Evolutionary conservation across 2,113 vertebrate species (phyloP).

Genomic region (Chaetodon trifascialis): DNA sequence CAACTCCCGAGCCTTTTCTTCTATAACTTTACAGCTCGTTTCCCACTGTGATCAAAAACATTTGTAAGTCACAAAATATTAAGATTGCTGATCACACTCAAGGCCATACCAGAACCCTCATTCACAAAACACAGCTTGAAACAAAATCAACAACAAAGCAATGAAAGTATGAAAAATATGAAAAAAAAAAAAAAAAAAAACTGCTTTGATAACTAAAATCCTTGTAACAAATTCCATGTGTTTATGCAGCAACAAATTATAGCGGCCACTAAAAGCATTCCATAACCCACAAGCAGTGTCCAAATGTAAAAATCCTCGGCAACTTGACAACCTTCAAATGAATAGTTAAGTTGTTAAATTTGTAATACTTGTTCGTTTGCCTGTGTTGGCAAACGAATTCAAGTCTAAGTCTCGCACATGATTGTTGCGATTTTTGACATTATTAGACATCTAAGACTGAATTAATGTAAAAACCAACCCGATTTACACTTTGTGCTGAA

Average conservation of each 20-base stretch:
- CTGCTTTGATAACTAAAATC: slow-evolving; percentile 49
- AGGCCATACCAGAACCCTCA: slow-evolving; percentile 22
- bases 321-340: slow-evolving; percentile 37
- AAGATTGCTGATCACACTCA: slow-evolving; percentile 34
- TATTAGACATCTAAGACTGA: not conserved
- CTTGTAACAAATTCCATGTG: slow-evolving; percentile 48
- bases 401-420: slow-evolving; percentile 6
- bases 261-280: slow-evolving; percentile 57
- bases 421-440: not conserved
- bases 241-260: slow-evolving; percentile 61
- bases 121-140: slow-evolving; percentile 50
- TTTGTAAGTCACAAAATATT: slow-evolving; percentile 54
- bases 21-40: slow-evolving; percentile 51
- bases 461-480: not conserved
- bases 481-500: not conserved
- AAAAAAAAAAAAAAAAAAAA: not conserved
- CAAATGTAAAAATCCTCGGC: slow-evolving; percentile 36
- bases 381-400: not conserved
- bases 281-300: slow-evolving; percentile 27
- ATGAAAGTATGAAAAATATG: slow-evolving; percentile 47
- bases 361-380: slow-evolving; percentile 17
- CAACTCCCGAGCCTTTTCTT: slow-evolving; percentile 15
- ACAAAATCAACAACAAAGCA: slow-evolving; percentile 52
- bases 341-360: slow-evolving; percentile 22
- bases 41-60: slow-evolving; percentile 53